Evolutionary conservation across 2,113 vertebrate species (phyloP), one percentile per base, ranked within the genome.

Genomic region (Sardina pilchardus): DNA sequence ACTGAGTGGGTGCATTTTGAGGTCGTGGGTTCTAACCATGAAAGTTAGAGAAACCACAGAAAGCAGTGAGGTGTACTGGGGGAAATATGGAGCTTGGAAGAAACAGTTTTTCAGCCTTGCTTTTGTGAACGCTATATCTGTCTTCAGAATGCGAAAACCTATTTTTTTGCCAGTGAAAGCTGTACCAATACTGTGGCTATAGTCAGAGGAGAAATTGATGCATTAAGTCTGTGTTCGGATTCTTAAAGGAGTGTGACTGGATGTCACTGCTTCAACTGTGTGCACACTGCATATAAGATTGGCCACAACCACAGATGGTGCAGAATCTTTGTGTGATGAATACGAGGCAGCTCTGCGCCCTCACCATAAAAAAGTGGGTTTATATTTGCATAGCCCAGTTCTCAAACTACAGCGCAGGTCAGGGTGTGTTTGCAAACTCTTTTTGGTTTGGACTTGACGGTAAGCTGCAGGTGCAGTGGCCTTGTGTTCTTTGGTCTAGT

Each of bases 331-430:
- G 42, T 44, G 43, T 47, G 9, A 5, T 1, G 14, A 12, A 67
- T 16, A 36, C 16, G 34, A 12, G 30, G 30, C 71, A 14, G 14
- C 3, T 34, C 0, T 34, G 1, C 30, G 3, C 30, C 26, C 26
- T 39, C 8, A 82, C 71, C 19, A 17, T 78, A 50, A 2, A 45
- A 71, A 84, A 83, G 81, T 1, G 14, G 47, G 84, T 59, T 67
- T 81, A 59, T 83, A 42, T 83, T 84, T 48, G 43, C 82, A 88
- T 83, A 81, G 26, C 81, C 81, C 67, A 47, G 78, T 12, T 78
- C 16, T 63, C 84, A 78, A 78, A 78, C 42, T 81, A 7, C 81
- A 47, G 67, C 21, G 17, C 67, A 80, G 26, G 50, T 34, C 67
- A 80, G 26, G 50, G 34, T 59, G 24, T 42, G 48, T 48, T 81